Base-by-base conservation (phyloP, 2,888 invertebrate genomes). In the Mythimna impura region DNA sequence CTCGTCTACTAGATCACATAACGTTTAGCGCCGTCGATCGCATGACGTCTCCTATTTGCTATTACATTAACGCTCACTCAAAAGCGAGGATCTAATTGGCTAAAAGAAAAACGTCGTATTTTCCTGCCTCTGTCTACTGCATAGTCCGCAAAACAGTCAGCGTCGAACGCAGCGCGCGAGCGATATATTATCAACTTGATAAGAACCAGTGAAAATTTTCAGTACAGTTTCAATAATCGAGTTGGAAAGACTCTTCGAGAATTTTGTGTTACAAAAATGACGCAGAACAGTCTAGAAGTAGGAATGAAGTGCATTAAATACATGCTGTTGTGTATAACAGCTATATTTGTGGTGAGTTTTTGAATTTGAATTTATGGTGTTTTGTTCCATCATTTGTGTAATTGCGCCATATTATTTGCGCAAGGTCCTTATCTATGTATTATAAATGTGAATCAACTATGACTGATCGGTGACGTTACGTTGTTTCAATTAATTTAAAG, bases 231-330 rank as follows among this genome's bases (percentile, higher is more conserved):
- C 61, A 71, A 66, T 68, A 54, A 73, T 34, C 60, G 76, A 30
- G 22, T 71, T 14, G 73, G 75, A 58, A 77, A 85, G 78, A 78
- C 76, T 73, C 52, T 34, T 9, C 68, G 52, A 43, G 60, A 43
- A 71, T 67, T 75, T 72, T 75, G 68, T 84, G 77, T 80, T 82
- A 85, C 73, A 70, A 94, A 89, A 89, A 96, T 96, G 96, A 87
- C 93, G 86, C 86, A 89, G 69, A 91, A 86, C 67, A 92, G 90
- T 85, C 89, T 97, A 74, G 97, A 97, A 91, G 95, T 97, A 40
- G 97, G 98, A 86, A 97, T 98, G 97, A 97, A 96, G 91, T 97
- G 97, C 89, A 97, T 98, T 74, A 98, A 98, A 92, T 98, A 98
- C 89, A 96, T 98, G 95, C 95, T 98, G 82, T 96, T 98, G 87